These are phyloP conservation scores for Archilochus colubris DNA, from an alignment of 2,113 vertebrate genomes.

Conservation along the genomic window DNA sequence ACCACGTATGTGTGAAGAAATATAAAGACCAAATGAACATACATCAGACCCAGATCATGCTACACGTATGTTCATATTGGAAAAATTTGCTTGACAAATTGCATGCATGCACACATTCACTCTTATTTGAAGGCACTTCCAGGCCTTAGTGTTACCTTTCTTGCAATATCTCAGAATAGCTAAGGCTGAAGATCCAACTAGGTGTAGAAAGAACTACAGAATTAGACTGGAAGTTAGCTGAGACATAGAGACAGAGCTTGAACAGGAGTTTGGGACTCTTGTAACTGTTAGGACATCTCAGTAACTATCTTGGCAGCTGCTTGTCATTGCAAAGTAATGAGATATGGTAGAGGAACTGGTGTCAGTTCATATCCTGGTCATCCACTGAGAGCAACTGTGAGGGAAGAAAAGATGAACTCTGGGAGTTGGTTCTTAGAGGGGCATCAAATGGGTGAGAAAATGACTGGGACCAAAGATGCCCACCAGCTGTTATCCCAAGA, in stretches of 20 bases:
- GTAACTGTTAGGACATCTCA: background rate
- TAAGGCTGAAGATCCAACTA: background rate
- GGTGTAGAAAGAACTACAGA: background rate
- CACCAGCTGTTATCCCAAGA: background rate
- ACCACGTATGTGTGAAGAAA: background rate
- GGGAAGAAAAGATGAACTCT: background rate
- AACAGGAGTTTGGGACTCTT: background rate
- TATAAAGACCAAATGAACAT: background rate
- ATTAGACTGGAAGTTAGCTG: background rate
- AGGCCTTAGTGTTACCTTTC: background rate
- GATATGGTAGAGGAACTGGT: background rate
- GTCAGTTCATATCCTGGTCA: background rate
- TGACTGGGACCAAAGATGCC: background rate
- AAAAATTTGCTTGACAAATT: background rate
- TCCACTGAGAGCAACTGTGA: background rate
- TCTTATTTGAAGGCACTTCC: background rate
- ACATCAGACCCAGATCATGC: background rate
- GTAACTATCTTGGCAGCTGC: background rate
- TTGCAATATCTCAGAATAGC: background rate
- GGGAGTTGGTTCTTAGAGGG: background rate
- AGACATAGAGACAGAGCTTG: background rate
- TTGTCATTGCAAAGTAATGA: background rate
- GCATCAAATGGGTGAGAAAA: background rate
- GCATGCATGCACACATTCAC: background rate
- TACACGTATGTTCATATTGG: background rate